Conservation (phyloP, 2,113 vertebrate species). For the Epinephelus fuscoguttatus region DNA sequence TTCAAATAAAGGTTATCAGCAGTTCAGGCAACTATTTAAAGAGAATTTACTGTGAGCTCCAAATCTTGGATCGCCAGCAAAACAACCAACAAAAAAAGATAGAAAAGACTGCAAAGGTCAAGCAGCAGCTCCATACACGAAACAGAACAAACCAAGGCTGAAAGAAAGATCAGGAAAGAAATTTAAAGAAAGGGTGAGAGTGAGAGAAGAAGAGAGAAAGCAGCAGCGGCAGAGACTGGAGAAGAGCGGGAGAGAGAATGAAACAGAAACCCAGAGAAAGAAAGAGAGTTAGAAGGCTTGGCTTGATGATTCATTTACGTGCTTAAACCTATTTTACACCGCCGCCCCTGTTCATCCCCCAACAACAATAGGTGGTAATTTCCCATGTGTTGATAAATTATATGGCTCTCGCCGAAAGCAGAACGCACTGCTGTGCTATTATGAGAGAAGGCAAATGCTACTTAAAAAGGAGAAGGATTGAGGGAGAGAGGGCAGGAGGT, state of each 20-base stretch:
- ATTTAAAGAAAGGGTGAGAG: neutral
- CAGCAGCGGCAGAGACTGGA: neutral
- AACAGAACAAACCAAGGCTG: slow-evolving; percentile 17
- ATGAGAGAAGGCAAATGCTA: slow-evolving; percentile 46
- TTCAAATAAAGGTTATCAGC: neutral
- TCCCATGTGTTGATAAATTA: slow-evolving; percentile 75
- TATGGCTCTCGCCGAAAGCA: slow-evolving; percentile 51
- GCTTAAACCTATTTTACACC: slow-evolving; percentile 75
- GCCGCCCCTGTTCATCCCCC: slow-evolving; percentile 55
- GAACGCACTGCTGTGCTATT: slow-evolving; percentile 36
- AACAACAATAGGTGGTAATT: slow-evolving; percentile 76
- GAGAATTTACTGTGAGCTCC: slow-evolving; percentile 2
- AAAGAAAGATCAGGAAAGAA: slow-evolving; percentile 17
- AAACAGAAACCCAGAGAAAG: slow-evolving; percentile 44
- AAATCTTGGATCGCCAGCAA: slow-evolving; percentile 5
- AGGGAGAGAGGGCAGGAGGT: slow-evolving; percentile 5
- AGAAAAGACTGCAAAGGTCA: slow-evolving; percentile 39
- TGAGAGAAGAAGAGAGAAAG: neutral
- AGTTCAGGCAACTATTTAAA: neutral
- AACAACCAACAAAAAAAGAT: slow-evolving; percentile 8
- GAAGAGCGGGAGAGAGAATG: neutral
- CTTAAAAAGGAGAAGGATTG: slow-evolving; percentile 18
- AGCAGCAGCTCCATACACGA: slow-evolving; percentile 9
- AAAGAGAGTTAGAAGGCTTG: slow-evolving; percentile 46
- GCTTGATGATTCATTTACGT: slow-evolving; percentile 75